Evolutionary conservation across 2,113 vertebrate species (phyloP).

Genomic region (Elaphurus davidianus): DNA sequence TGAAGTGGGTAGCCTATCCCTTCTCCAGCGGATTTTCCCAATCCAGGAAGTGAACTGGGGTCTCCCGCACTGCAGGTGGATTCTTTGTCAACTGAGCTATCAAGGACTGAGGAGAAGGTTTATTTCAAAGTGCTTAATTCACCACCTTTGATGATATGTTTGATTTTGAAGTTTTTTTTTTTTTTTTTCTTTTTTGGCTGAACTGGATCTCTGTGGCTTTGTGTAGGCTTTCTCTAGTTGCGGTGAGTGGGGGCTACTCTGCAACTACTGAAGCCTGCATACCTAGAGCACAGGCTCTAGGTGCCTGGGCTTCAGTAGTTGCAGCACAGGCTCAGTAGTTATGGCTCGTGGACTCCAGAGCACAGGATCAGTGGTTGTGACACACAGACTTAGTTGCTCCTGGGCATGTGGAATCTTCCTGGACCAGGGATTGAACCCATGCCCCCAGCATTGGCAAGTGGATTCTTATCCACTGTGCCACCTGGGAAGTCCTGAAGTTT

Average conservation of each 20-base stretch:
- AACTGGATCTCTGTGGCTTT: background rate
- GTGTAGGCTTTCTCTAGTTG: background rate
- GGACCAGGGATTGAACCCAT: background rate
- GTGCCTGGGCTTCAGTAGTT: background rate
- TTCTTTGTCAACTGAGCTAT: background rate
- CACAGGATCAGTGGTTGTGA: background rate
- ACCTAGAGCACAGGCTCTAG: background rate
- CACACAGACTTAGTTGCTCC: background rate
- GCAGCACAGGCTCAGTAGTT: background rate
- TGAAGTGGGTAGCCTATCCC: background rate
- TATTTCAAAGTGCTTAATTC: background rate
- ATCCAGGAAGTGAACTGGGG: background rate
- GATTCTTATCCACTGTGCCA: background rate
- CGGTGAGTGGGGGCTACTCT: background rate
- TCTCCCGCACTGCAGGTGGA: background rate
- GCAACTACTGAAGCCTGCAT: too few species aligned
- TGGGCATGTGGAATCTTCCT: background rate
- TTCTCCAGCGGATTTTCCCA: background rate
- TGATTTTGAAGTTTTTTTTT: background rate
- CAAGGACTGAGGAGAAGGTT: background rate
- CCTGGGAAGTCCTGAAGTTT: background rate
- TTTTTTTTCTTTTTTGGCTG: background rate
- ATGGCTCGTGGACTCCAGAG: background rate
- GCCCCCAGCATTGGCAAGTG: background rate
- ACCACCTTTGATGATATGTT: background rate